Conservation (phyloP, 2,113 vertebrate genomes). For the Platanista minor region DNA sequence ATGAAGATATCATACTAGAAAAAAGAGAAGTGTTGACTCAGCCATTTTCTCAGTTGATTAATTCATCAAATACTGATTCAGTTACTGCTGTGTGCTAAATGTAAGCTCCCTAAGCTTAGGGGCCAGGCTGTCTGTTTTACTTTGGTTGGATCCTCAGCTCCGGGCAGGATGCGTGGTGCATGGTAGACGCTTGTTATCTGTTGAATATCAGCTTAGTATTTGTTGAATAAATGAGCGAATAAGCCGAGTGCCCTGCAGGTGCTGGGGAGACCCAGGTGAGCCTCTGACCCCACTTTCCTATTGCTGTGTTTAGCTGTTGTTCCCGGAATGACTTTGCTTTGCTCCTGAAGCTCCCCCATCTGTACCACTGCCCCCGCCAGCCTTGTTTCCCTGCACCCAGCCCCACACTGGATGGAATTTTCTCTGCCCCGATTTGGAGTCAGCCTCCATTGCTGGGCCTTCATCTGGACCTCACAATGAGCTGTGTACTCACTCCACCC, state of each 20-base stretch:
- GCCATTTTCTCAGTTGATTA: not conserved
- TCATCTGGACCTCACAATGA: not conserved
- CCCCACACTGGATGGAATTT: not conserved
- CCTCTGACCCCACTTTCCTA: not conserved
- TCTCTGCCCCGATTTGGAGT: not conserved
- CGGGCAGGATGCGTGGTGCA: accelerated
- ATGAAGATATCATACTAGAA: not conserved
- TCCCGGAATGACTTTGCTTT: not conserved
- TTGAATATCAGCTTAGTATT: not conserved
- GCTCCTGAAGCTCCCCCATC: not conserved
- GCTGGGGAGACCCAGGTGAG: not conserved
- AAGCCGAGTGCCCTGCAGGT: not conserved
- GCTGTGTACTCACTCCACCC: not conserved
- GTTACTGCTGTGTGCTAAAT: not conserved
- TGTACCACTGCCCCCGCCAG: not conserved
- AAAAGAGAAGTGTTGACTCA: not conserved
- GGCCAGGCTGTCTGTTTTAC: not conserved
- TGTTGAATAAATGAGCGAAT: not conserved
- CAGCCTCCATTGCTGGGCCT: not conserved
- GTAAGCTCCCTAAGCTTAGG: not conserved
- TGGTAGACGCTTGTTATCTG: not conserved
- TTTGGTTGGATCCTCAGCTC: not conserved
- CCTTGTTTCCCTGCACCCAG: not conserved
- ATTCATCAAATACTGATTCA: not conserved
- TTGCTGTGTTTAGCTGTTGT: not conserved